A percentile compares a stretch with the other conserved stretches of the same genome.
Evolutionary conservation across 2,888 invertebrate species (phyloP).

Genomic region (Caenorhabditis sp.): DNA sequence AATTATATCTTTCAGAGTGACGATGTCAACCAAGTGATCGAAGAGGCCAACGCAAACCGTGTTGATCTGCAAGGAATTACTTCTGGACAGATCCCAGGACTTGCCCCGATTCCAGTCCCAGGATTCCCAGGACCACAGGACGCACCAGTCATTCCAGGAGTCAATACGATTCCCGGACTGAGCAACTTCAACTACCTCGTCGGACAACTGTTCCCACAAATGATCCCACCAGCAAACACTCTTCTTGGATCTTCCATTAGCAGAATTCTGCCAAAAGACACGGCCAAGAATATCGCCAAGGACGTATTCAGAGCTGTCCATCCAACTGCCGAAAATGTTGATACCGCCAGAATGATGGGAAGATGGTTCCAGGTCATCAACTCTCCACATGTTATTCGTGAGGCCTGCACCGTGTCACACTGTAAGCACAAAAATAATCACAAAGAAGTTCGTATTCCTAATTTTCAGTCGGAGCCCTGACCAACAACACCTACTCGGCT

Average conservation of each 20-base stretch:
- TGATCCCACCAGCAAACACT: conserved; percentile 79
- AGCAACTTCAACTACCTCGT: conserved; percentile 79
- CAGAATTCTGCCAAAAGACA: conserved; percentile 78
- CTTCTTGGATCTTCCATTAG: conserved; percentile 79
- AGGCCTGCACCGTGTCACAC: conserved; percentile 79
- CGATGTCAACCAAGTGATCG: conserved; percentile 73
- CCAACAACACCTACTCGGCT: conserved; percentile 79
- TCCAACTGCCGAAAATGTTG: conserved; percentile 79
- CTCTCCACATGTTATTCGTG: conserved; percentile 79
- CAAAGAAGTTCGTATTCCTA: not conserved
- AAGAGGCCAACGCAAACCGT: conserved; percentile 72
- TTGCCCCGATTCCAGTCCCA: conserved; percentile 79
- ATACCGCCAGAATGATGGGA: conserved; percentile 79
- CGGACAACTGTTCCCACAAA: conserved; percentile 79
- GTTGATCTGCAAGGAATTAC: conserved; percentile 75
- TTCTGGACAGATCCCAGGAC: conserved; percentile 74
- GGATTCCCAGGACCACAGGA: conserved; percentile 78
- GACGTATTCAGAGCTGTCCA: conserved; percentile 78
- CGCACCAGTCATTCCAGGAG: conserved; percentile 78
- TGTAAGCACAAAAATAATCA: conserved; percentile 61
- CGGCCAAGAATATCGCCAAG: conserved; percentile 79
- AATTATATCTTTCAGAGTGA: conserved; percentile 68
- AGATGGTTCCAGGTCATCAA: conserved; percentile 80
- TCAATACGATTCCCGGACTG: conserved; percentile 79
- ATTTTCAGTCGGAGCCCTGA: conserved; percentile 79